Conservation (phyloP, 92 coral and sea anemone genomes). For the Virgularia gustaviana region DNA sequence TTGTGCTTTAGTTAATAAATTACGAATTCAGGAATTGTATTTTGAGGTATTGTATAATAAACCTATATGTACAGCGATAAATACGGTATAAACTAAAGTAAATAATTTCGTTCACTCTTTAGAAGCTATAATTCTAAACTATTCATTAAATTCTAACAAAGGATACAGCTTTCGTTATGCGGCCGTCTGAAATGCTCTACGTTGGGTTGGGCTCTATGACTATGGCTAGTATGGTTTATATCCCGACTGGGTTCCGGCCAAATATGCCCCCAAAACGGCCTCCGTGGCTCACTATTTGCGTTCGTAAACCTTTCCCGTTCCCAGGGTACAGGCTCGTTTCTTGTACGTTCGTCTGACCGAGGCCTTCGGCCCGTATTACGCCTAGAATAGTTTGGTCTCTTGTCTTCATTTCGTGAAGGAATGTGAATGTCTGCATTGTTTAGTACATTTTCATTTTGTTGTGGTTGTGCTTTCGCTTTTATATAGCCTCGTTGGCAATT, state of each 20-base stretch:
- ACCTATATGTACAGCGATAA: too few species aligned
- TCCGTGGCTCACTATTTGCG: neutral
- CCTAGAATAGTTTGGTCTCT: neutral
- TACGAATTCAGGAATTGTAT: too few species aligned
- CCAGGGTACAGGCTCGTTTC: neutral
- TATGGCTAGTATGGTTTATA: too few species aligned
- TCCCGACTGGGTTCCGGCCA: too few species aligned
- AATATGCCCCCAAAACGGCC: too few species aligned
- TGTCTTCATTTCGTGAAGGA: slow-evolving; percentile 5
- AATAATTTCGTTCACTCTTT: neutral
- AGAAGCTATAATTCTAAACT: too few species aligned
- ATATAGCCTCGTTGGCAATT: neutral
- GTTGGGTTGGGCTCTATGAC: too few species aligned
- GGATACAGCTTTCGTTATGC: slow-evolving; percentile 4
- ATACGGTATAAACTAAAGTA: too few species aligned
- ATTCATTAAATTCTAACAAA: neutral
- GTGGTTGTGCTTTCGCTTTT: neutral
- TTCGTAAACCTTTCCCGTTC: neutral
- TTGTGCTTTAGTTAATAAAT: too few species aligned
- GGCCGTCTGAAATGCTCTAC: neutral
- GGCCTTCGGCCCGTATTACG: neutral
- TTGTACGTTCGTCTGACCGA: neutral
- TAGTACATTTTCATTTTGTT: neutral
- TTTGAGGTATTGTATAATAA: too few species aligned
- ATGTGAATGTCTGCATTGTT: too few species aligned